Conservation (phyloP, 2,113 vertebrate genomes). For the Physeter macrocephalus region DNA sequence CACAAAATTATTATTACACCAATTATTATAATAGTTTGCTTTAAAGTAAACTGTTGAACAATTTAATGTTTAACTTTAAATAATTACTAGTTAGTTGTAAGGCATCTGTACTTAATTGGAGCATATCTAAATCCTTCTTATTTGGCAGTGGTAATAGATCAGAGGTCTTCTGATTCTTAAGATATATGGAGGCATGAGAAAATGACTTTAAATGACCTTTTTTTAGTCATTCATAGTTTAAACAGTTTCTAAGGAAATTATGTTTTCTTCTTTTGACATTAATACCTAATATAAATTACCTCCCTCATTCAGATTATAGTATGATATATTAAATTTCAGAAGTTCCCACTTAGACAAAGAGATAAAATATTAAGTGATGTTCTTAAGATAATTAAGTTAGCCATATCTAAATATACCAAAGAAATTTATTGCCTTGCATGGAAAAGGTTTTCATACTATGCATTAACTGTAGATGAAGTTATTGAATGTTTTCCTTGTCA, state of each 20-base stretch:
- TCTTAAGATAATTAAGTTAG: constrained; percentile 66
- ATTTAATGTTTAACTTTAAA: not conserved
- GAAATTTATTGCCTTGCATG: constrained; percentile 38
- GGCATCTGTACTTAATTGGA: not conserved
- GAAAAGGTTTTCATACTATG: not conserved
- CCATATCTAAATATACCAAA: constrained; percentile 36
- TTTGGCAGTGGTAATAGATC: not conserved
- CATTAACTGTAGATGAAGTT: constrained; percentile 45
- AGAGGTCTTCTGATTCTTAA: not conserved
- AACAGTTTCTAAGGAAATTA: constrained; percentile 45
- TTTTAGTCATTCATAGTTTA: constrained; percentile 39
- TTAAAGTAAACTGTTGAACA: not conserved
- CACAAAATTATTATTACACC: not conserved
- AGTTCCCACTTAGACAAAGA: constrained; percentile 33
- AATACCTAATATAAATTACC: constrained; percentile 55
- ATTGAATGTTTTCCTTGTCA: constrained; percentile 18
- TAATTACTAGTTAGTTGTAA: not conserved
- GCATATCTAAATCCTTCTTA: not conserved
- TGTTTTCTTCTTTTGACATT: constrained; percentile 29
- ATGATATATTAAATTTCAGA: constrained; percentile 49
- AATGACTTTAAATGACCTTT: constrained; percentile 24
- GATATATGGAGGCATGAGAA: not conserved
- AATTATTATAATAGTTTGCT: not conserved
- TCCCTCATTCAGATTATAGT: constrained; percentile 55
- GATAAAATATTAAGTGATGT: constrained; percentile 64